Evolutionary conservation across 2,888 invertebrate genomes (phyloP), one percentile per base, ranked within the genome.

Genomic region (Periphyllus acericola): DNA sequence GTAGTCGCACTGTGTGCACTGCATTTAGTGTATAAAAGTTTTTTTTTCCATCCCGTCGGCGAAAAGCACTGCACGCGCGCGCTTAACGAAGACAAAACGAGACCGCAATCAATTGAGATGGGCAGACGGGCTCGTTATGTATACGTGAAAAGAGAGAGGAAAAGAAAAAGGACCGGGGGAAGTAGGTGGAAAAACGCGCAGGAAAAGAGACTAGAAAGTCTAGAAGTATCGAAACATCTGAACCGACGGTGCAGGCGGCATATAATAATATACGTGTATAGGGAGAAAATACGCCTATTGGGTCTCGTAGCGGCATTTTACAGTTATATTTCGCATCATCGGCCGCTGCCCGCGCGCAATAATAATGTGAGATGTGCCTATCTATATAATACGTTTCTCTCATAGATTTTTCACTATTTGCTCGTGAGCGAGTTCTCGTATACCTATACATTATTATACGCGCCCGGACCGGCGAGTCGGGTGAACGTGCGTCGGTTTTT

Each of bases 381-480:
- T 68, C 3, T 68, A 3, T 36, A 6, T 29, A 9, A 9, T 68
- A 71, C n/a, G 25, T 68, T 68, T 32, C 66, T 32, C 66, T 46
- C 32, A 71, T 82, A 72, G 82, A 82, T 82, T 81, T 80, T 82
- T 71, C 71, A 82, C 82, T 34, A 52, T 82, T 81, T 71, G 46
- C 21, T 81, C 14, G 68, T 1, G 29, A 36, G 21, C 68, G 32
- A 81, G 25, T 75, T 36, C 36, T 36, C 36, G 19, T 55, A 78
- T 55, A 79, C 17, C 0, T 75, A 75, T 75, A 46, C 46, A 76
- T 75, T 8, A 60, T 25, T 60, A 60, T 25, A 60, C 60, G 60
- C 60, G 25, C 60, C 21, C 32, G 40, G 40, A 21, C 46, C 81
- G 71, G 4, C 6, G 29, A 36, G 36, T 36, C 36, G 32, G 32